Percentiles rank a stretch among this genome's conserved stretches.
Evolutionary conservation across 2,888 invertebrate genomes (phyloP).

Genomic region (Mellilla xanthometata): DNA sequence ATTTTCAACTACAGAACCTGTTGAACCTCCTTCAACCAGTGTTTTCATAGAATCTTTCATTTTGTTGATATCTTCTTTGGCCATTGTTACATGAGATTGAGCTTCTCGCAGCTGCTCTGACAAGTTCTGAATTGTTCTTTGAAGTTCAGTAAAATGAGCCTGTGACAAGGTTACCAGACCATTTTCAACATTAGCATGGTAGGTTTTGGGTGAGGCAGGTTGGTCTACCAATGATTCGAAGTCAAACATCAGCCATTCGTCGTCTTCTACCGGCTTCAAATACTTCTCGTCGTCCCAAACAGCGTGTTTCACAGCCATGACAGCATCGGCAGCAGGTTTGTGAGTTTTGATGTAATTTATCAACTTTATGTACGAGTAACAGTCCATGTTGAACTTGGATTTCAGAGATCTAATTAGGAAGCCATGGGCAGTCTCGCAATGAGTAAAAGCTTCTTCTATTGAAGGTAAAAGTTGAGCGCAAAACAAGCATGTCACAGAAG

Average conservation of each 20-base stretch:
- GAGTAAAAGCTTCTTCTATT: conserved; percentile 85
- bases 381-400: conserved; percentile 88
- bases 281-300: conserved; percentile 91
- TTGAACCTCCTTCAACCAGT: conserved; percentile 68
- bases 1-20: conserved; percentile 36
- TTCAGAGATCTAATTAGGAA: conserved; percentile 86
- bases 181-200: conserved; percentile 84
- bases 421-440: conserved; percentile 85
- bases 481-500: conserved; percentile 86
- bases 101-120: conserved; percentile 84
- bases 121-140: conserved; percentile 81
- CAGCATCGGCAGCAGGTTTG: conserved; percentile 80
- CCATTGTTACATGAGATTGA: conserved; percentile 81
- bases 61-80: conserved; percentile 82
- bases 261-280: conserved; percentile 89
- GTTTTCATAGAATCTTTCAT: conserved; percentile 84
- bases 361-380: conserved; percentile 90
- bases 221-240: conserved; percentile 70
- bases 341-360: conserved; percentile 90
- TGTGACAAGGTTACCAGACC: conserved; percentile 84
- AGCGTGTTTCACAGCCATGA: conserved; percentile 74
- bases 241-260: conserved; percentile 93
- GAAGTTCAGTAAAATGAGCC: conserved; percentile 83
- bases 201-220: conserved; percentile 65
- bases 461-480: conserved; percentile 84